A percentile compares a stretch with the other conserved stretches of the same genome.
Conservation (phyloP, 2,113 vertebrate genomes). For the Brachypodius melanocephalos region DNA sequence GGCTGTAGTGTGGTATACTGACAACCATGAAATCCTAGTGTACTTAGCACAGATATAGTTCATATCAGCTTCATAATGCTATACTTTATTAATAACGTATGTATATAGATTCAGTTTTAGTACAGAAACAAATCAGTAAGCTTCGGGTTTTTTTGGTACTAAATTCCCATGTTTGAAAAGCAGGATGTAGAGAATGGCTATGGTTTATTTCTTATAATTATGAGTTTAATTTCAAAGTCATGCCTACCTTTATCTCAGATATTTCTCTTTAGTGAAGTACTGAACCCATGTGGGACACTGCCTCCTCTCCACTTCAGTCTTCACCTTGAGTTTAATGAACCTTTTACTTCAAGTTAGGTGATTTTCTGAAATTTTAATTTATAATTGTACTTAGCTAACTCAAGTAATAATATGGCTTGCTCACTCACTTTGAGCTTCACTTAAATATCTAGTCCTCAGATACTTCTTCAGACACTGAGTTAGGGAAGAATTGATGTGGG, state of each 20-base stretch:
- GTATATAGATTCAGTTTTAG: neutral
- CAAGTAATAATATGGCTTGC: neutral
- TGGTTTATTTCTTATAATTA: neutral
- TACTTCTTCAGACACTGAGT: neutral
- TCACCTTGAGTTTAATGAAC: neutral
- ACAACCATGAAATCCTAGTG: neutral
- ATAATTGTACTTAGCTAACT: neutral
- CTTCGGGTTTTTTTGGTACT: neutral
- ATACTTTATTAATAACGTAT: neutral
- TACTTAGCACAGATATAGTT: neutral
- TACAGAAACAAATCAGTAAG: neutral
- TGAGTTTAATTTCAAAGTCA: neutral
- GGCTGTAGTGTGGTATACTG: neutral
- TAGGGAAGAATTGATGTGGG: neutral
- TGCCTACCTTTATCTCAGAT: neutral
- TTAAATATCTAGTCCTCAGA: neutral
- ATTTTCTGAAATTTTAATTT: neutral
- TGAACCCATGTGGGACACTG: fast-evolving
- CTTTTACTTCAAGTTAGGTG: neutral
- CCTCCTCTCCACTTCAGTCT: neutral
- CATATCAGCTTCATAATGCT: neutral
- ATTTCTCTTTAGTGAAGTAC: neutral
- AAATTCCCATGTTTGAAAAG: neutral
- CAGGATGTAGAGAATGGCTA: neutral
- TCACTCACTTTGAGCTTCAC: neutral